These are phyloP conservation scores for Thelaira solivaga DNA, from an alignment of 2,888 invertebrate species.

Conservation along the genomic window DNA sequence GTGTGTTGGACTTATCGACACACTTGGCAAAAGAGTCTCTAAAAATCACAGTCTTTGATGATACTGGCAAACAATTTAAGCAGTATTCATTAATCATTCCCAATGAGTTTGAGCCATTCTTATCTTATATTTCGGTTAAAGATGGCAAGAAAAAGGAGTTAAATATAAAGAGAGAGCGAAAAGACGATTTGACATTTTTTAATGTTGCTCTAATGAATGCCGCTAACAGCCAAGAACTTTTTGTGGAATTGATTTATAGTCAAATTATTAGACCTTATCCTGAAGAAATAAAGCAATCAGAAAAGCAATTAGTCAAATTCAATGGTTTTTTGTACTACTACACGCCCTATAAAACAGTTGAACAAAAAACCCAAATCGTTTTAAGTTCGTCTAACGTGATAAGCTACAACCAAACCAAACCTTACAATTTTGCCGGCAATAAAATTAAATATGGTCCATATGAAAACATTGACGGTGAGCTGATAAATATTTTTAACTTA, in stretches of 20 bases:
- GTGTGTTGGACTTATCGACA: constrained; percentile 90
- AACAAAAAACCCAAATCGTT: constrained; percentile 89
- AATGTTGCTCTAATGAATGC: constrained; percentile 78
- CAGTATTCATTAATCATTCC: constrained; percentile 84
- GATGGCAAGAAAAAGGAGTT: constrained; percentile 81
- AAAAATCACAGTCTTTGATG: constrained; percentile 90
- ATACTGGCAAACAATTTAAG: constrained; percentile 84
- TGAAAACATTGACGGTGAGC: constrained; percentile 81
- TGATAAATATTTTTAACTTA: neutral
- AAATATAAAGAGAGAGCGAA: constrained; percentile 78
- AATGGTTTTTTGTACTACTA: constrained; percentile 90
- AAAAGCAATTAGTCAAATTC: constrained; percentile 94
- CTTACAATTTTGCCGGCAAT: constrained; percentile 86
- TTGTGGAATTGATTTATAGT: constrained; percentile 85
- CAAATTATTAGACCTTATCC: constrained; percentile 91
- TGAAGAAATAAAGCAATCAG: constrained; percentile 91
- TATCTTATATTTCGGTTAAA: constrained; percentile 87
- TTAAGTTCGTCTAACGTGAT: constrained; percentile 89
- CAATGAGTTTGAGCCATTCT: constrained; percentile 79
- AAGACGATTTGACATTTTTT: constrained; percentile 80
- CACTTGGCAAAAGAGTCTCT: constrained; percentile 91
- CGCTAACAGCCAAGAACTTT: constrained; percentile 69
- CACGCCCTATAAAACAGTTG: constrained; percentile 87
- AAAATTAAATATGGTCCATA: constrained; percentile 94
- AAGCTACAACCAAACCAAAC: constrained; percentile 85